phyloP scores from a whole-genome alignment of 2,888 invertebrate genomes.

The Pharmacophagus antenor region DNA sequence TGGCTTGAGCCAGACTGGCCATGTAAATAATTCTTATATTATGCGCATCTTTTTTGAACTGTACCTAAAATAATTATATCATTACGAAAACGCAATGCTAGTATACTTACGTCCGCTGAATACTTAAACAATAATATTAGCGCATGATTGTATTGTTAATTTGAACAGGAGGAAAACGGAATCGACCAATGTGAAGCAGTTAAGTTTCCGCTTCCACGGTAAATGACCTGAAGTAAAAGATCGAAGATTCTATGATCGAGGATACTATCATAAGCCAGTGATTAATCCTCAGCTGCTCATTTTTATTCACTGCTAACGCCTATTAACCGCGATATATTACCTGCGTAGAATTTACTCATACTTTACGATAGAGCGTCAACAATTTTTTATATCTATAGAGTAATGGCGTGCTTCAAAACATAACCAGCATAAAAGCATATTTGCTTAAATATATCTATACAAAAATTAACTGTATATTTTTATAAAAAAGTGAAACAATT shows the following conservation, averaged over 20 bases:
- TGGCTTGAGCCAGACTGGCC: neutral
- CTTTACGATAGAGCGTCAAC: neutral
- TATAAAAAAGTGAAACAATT: neutral
- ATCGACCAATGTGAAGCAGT: neutral
- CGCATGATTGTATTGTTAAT: neutral
- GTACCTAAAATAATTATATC: neutral
- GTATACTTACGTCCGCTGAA: neutral
- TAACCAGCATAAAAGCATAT: neutral
- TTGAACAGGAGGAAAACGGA: constrained; percentile 20
- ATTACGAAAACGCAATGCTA: neutral
- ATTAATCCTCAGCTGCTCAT: constrained; percentile 1
- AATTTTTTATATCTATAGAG: neutral
- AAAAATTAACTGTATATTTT: neutral
- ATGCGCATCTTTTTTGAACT: neutral
- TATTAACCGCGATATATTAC: neutral
- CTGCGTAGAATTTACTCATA: constrained; percentile 5
- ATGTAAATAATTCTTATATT: neutral
- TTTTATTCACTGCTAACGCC: constrained; percentile 8
- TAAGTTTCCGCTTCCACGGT: constrained; percentile 16
- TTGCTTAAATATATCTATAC: neutral
- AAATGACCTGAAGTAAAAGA: neutral
- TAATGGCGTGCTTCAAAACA: constrained; percentile 1
- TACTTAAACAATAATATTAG: neutral
- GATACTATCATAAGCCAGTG: neutral
- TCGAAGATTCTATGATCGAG: neutral